A percentile compares a stretch with the other conserved stretches of the same genome.
phyloP scores from a whole-genome alignment of 2,888 invertebrate species.

The Apeira syringaria region DNA sequence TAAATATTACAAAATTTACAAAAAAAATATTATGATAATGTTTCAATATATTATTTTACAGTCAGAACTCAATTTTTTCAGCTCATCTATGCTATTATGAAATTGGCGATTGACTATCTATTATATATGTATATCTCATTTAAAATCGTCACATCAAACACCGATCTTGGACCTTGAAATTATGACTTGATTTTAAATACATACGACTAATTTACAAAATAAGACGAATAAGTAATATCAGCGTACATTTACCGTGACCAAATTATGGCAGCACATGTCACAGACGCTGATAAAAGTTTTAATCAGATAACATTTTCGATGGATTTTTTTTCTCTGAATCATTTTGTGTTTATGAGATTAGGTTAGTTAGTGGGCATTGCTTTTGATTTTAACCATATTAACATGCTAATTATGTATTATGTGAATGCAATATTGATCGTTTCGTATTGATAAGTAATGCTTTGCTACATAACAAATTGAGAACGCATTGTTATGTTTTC shows the following conservation, averaged over 20 bases:
- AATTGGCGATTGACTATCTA: constrained; percentile 50
- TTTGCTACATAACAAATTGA: constrained; percentile 66
- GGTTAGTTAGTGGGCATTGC: constrained; percentile 63
- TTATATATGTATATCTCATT: no score
- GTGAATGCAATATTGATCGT: constrained; percentile 57
- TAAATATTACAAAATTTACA: no score
- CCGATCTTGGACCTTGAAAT: constrained; percentile 50
- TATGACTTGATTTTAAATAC: constrained; percentile 72
- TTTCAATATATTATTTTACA: no score
- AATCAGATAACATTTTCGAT: constrained; percentile 73
- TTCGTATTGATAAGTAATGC: constrained; percentile 47
- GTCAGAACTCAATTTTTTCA: constrained; percentile 20
- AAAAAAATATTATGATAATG: no score
- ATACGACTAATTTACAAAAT: constrained; percentile 51
- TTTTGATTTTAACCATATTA: constrained; percentile 80
- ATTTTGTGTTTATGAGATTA: constrained; percentile 65
- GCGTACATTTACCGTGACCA: constrained; percentile 29
- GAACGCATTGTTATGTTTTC: constrained; percentile 25
- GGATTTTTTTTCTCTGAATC: constrained; percentile 49
- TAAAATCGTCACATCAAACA: constrained; percentile 53
- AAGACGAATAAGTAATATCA: constrained; percentile 32
- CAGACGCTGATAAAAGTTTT: constrained; percentile 55
- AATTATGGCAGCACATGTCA: constrained; percentile 25
- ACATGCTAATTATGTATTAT: constrained; percentile 71
- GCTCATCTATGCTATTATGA: constrained; percentile 12